phyloP scores from a whole-genome alignment of 1,140 invertebrate genomes.

The Lethrus apterus region DNA sequence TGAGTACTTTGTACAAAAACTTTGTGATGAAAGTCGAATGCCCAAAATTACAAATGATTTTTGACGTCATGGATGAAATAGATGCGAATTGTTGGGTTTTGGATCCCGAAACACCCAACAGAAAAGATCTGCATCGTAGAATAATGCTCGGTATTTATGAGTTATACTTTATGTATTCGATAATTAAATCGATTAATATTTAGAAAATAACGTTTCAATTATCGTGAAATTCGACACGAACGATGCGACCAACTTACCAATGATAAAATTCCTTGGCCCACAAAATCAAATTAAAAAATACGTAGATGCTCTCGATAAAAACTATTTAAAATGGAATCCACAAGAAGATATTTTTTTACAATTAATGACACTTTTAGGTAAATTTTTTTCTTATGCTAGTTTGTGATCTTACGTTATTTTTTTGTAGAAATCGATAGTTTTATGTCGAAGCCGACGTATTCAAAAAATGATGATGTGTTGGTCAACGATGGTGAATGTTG shows the following conservation, averaged over 20 bases:
- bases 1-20: slow-evolving; percentile 25
- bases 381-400: too few relatives aligned
- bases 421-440: slow-evolving; percentile 26
- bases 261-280: slow-evolving; percentile 35
- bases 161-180: not conserved
- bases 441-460: slow-evolving; percentile 18
- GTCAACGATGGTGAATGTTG: slow-evolving; percentile 29
- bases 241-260: slow-evolving; percentile 24
- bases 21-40: slow-evolving; percentile 24
- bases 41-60: slow-evolving; percentile 38
- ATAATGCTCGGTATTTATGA: slow-evolving; percentile 41
- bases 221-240: slow-evolving; percentile 31
- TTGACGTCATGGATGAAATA: slow-evolving; percentile 42
- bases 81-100: slow-evolving; percentile 42
- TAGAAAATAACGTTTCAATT: slow-evolving; percentile 33
- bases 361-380: slow-evolving; percentile 33
- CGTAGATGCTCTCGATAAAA: slow-evolving; percentile 21
- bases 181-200: slow-evolving; percentile 12
- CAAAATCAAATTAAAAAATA: slow-evolving; percentile 21
- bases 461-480: slow-evolving; percentile 17
- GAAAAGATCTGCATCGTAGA: slow-evolving; percentile 36
- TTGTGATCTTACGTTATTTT: slow-evolving; percentile 1
- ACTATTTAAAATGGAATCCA: slow-evolving; percentile 29
- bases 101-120: slow-evolving; percentile 41
- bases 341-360: slow-evolving; percentile 25